Percentiles rank a stretch among this genome's conserved stretches.
These are phyloP conservation scores for Rutilus rutilus DNA, from an alignment of 2,113 vertebrate species.

Conservation along the genomic window DNA sequence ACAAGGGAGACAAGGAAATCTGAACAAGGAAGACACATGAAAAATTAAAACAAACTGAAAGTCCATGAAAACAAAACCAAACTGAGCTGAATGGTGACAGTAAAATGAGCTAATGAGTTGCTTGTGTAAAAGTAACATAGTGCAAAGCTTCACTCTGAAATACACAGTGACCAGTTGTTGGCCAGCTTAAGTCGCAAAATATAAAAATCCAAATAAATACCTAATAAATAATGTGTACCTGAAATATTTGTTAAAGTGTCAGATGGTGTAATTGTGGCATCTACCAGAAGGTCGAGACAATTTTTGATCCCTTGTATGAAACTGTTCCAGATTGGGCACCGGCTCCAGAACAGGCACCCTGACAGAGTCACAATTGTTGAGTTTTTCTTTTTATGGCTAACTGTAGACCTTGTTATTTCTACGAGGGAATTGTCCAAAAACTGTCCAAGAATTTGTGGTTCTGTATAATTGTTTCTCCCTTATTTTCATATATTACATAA, in stretches of 20 bases:
- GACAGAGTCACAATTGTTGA: not conserved
- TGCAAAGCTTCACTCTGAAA: not conserved
- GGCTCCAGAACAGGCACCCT: not conserved
- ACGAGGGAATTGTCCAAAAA: not conserved
- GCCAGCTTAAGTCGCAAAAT: not conserved
- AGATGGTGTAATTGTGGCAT: not conserved
- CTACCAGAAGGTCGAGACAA: not conserved
- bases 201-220: not conserved
- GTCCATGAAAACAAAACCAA: too few relatives aligned
- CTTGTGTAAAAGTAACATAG: not conserved
- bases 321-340: not conserved
- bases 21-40: too few relatives aligned
- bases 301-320: not conserved
- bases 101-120: too few relatives aligned
- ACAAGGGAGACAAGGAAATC: too few relatives aligned
- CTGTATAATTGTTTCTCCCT: not conserved
- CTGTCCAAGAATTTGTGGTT: not conserved
- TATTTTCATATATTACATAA: constrained; percentile 11
- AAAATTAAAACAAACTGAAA: too few relatives aligned
- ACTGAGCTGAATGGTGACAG: too few relatives aligned
- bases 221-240: not conserved
- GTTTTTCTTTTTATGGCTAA: not conserved
- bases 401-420: not conserved
- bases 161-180: not conserved
- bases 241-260: not conserved